These are phyloP conservation scores for Sebastes cheni DNA, from an alignment of 2,797 vertebrate species.

Conservation along the genomic window DNA sequence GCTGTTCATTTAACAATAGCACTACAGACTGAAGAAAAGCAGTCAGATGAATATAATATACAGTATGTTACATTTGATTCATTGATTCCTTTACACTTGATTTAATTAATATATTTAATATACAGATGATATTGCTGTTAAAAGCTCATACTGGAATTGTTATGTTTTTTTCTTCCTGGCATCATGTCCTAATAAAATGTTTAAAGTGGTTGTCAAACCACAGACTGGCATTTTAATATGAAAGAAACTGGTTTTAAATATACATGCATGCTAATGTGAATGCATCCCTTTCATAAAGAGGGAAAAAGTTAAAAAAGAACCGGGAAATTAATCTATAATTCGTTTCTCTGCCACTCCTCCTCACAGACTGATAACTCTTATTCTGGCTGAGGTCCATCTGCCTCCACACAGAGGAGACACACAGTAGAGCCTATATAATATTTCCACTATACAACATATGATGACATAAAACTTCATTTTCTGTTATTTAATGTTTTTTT, in stretches of 20 bases:
- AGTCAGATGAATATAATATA: not conserved
- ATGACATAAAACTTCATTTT: not conserved
- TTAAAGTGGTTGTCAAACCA: not conserved
- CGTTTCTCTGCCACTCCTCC: conserved; percentile 27
- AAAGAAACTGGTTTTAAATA: not conserved
- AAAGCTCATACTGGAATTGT: not conserved
- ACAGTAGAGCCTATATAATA: not conserved
- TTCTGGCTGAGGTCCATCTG: conserved; percentile 43
- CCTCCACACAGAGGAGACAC: not conserved
- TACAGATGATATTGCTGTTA: not conserved
- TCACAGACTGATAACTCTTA: conserved; percentile 42
- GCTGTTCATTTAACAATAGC: not conserved
- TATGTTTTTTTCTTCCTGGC: not conserved
- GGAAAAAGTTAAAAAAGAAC: not conserved
- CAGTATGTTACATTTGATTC: not conserved
- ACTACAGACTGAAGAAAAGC: not conserved
- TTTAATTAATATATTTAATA: not conserved
- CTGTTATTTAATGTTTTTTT: not conserved
- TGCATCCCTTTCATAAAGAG: not conserved
- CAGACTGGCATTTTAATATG: not conserved
- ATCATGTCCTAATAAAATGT: not conserved
- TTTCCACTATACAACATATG: not conserved
- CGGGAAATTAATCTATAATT: conserved; percentile 39
- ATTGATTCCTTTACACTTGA: not conserved
- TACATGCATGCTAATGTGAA: not conserved